phyloP scores from a whole-genome alignment of 2,113 vertebrate genomes.

The Petromus typicus region DNA sequence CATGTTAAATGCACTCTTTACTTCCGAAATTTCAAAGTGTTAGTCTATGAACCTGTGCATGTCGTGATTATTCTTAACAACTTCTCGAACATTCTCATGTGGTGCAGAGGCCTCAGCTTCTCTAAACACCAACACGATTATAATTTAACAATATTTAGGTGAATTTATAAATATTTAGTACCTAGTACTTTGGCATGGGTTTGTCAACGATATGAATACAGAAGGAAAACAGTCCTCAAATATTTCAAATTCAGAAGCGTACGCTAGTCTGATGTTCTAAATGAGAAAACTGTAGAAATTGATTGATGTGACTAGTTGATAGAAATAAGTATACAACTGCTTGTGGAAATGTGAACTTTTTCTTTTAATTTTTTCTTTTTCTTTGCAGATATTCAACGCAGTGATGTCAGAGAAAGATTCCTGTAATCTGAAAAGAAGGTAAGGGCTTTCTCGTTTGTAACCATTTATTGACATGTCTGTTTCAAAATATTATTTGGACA shows the following conservation, averaged over 20 bases:
- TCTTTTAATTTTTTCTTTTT: neutral
- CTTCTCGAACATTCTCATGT: neutral
- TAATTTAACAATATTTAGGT: neutral
- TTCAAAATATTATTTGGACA: neutral
- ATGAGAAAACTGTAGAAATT: neutral
- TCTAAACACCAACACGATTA: neutral
- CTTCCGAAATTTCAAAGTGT: neutral
- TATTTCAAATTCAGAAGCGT: neutral
- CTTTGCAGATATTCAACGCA: neutral
- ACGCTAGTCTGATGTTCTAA: neutral
- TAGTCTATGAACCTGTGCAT: neutral
- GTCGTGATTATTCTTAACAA: neutral
- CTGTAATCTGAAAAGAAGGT: neutral
- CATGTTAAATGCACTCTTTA: neutral
- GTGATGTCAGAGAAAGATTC: neutral
- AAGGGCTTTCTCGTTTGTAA: neutral
- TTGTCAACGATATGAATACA: neutral
- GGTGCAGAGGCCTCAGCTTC: neutral
- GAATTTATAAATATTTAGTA: neutral
- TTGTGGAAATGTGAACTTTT: neutral
- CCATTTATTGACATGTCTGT: neutral
- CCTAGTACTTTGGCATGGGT: neutral
- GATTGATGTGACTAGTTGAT: too few relatives aligned
- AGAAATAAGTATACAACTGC: neutral
- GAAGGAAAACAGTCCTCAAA: neutral